Conservation (phyloP, 2,888 invertebrate genomes). For the Sympetrum striolatum region DNA sequence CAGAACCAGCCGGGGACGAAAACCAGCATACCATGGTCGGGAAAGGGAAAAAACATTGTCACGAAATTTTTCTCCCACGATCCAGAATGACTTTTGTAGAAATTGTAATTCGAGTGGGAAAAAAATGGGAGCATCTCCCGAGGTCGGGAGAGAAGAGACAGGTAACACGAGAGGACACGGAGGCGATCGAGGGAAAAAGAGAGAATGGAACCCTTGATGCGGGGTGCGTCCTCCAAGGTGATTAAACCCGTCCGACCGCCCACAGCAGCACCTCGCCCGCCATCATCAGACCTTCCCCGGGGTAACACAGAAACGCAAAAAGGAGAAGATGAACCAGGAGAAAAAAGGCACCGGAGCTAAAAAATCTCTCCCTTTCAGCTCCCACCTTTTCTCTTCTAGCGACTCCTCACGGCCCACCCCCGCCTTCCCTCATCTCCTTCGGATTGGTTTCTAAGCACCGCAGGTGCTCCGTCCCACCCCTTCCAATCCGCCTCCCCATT, state of each 20-base stretch:
- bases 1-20: background rate
- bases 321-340: background rate
- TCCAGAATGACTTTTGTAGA: background rate
- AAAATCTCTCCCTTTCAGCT: background rate
- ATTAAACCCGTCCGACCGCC: constrained; percentile 32
- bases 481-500: background rate
- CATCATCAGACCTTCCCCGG: constrained; percentile 28
- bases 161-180: constrained; percentile 24
- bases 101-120: background rate
- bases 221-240: constrained; percentile 16
- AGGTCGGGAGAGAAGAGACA: background rate
- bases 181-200: background rate
- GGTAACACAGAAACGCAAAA: constrained; percentile 37
- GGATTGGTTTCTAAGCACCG: constrained; percentile 42
- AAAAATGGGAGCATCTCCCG: background rate
- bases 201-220: background rate
- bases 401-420: constrained; percentile 3
- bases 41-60: background rate
- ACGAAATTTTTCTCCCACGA: background rate
- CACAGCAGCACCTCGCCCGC: constrained; percentile 4
- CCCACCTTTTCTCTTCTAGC: background rate
- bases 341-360: constrained; percentile 4
- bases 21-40: background rate
- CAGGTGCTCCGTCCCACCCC: constrained; percentile 36
- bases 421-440: background rate